Base-by-base conservation (phyloP, 2,888 invertebrate genomes). In the Cylindroiulus punctatus region DNA sequence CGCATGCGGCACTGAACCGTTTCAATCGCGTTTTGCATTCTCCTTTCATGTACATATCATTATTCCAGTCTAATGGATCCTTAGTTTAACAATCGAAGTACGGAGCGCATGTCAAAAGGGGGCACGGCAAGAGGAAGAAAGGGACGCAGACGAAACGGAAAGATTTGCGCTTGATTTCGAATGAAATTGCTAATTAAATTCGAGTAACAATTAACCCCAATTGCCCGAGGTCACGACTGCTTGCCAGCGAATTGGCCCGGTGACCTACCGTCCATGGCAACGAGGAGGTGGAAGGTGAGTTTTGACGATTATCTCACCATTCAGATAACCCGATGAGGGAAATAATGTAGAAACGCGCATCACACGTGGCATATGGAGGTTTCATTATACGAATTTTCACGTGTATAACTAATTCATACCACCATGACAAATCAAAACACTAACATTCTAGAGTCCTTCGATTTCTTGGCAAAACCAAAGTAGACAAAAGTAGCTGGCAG, bases 21-120 rank as follows among this genome's bases (percentile, higher is more conserved):
- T 44, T 44, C 44, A 44, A 44, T 44, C 8, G 44, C 44, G 4
- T 12, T 44, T 14, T 12, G 44, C 44, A 44, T 44, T 52, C 52
- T 52, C n/a, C 52, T 52, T 52, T 52, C 52, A 52, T 52, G 52
- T 52, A 52, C 52, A 52, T 52, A 52, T 52, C 52, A 52, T 52
- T 52, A 52, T 52, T 52, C 52, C 52, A 52, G 52, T 52, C 52
- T 52, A 52, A 52, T 52, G 52, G 52, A n/a, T 52, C 52, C n/a
- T 52, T 52, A 52, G 52, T 52, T 52, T 52, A 52, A 19, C 52
- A 52, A 52, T 52, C 52, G 17, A 52, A 19, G 52, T 52, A 52
- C 52, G 52, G 12, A 52, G 52, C 17, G 52, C 5, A 52, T 52
- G 52, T 52, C 52, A 52, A 52, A 52, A 52, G n/a, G 52, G 52